Conservation (phyloP, 2,888 invertebrate genomes). For the Drosophila gaucha region DNA sequence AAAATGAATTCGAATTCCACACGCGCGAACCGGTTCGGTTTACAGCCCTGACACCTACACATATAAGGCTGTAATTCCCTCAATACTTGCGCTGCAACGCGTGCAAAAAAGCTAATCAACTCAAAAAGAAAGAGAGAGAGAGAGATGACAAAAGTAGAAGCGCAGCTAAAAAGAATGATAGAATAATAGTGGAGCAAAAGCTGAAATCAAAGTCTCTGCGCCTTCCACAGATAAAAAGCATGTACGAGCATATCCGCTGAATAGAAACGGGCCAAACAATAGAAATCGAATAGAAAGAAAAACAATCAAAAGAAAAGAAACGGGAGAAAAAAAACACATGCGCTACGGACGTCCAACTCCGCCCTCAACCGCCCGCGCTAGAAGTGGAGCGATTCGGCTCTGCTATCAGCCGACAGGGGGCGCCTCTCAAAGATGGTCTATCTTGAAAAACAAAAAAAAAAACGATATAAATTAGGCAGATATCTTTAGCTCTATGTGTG, state of each 20-base stretch:
- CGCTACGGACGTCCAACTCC: background rate
- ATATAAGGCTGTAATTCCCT: background rate
- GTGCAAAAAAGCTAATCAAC: slow-evolving; percentile 23
- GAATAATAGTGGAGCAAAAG: slow-evolving; percentile 32
- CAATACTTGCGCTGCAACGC: slow-evolving; percentile 9
- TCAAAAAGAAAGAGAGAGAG: slow-evolving; percentile 18
- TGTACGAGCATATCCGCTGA: slow-evolving; percentile 61
- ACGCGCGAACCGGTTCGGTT: background rate
- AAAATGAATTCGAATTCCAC: too few relatives aligned
- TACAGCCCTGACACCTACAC: background rate
- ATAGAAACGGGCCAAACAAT: slow-evolving; percentile 50
- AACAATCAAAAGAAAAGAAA: slow-evolving; percentile 20
- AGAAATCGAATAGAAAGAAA: slow-evolving; percentile 32
- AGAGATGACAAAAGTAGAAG: slow-evolving; percentile 12
- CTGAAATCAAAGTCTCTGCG: slow-evolving; percentile 28
- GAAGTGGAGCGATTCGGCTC: slow-evolving; percentile 4
- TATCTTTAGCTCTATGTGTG: background rate
- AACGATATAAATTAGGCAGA: slow-evolving; percentile 13
- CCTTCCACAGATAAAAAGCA: slow-evolving; percentile 62
- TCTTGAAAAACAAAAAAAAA: background rate
- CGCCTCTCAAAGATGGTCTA: slow-evolving; percentile 10
- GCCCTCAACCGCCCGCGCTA: background rate
- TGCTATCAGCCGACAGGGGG: slow-evolving; percentile 8
- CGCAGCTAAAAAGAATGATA: slow-evolving; percentile 16
- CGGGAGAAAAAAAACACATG: slow-evolving; percentile 8